These are phyloP conservation scores for Galleria mellonella DNA, from an alignment of 1,140 invertebrate species.

Conservation along the genomic window DNA sequence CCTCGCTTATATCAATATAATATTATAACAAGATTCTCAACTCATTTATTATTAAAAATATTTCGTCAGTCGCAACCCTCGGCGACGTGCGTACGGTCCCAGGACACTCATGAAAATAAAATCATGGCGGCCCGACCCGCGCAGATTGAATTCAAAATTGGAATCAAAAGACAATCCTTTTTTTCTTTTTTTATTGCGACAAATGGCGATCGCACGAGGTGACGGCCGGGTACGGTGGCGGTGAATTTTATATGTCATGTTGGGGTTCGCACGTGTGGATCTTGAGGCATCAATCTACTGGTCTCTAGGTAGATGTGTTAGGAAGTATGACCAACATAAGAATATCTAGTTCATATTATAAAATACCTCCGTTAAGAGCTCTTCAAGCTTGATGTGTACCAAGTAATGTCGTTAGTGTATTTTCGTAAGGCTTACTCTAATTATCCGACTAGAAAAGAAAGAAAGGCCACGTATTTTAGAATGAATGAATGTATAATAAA, in stretches of 20 bases:
- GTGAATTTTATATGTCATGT: slow-evolving; percentile 49
- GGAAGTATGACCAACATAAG: too few relatives aligned
- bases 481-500: too few relatives aligned
- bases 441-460: too few relatives aligned
- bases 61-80: slow-evolving; percentile 37
- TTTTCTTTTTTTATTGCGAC: slow-evolving; percentile 60
- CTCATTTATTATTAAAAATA: slow-evolving; percentile 58
- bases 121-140: slow-evolving; percentile 60
- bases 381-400: too few relatives aligned
- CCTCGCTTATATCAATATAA: slow-evolving; percentile 16
- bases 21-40: slow-evolving; percentile 29
- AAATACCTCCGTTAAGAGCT: too few relatives aligned
- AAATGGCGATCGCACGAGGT: slow-evolving; percentile 39
- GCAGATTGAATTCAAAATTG: slow-evolving; percentile 70
- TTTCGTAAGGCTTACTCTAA: too few relatives aligned
- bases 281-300: not conserved
- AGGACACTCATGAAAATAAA: slow-evolving; percentile 65
- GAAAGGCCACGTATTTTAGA: too few relatives aligned
- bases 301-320: too few relatives aligned
- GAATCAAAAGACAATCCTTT: slow-evolving; percentile 69
- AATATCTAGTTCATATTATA: too few relatives aligned
- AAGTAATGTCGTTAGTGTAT: too few relatives aligned
- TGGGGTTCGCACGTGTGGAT: not conserved
- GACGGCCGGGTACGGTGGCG: slow-evolving; percentile 37
- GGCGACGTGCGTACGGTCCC: slow-evolving; percentile 23